Conservation (phyloP, 2,113 vertebrate species). For the Carettochelys insculpta region DNA sequence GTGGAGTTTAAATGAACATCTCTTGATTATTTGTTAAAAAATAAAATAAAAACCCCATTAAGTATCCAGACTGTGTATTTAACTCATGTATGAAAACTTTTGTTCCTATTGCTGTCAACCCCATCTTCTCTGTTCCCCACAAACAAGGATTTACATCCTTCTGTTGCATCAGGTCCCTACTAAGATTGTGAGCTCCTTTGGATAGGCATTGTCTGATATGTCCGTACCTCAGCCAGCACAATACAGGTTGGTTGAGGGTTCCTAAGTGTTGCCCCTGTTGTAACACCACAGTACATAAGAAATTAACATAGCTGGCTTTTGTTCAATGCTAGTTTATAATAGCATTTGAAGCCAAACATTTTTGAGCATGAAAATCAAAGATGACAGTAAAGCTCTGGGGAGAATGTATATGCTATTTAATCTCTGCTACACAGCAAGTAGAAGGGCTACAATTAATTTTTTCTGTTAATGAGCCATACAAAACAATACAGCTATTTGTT, state of each 20-base stretch:
- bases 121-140: background rate
- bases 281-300: background rate
- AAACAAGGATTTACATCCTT: background rate
- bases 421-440: too few species aligned
- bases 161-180: background rate
- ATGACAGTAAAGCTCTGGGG: background rate
- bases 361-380: background rate
- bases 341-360: background rate
- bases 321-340: background rate
- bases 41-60: background rate
- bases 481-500: too few species aligned
- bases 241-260: too few species aligned
- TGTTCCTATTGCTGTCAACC: background rate
- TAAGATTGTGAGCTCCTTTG: background rate
- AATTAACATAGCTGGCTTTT: conserved; percentile 7
- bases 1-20: background rate
- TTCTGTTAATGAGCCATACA: too few species aligned
- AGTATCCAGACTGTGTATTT: background rate
- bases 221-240: background rate
- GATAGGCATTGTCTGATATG: background rate
- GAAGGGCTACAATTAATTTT: too few species aligned
- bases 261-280: background rate
- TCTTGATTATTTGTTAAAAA: background rate
- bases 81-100: background rate
- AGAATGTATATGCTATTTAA: background rate